Percentiles rank a stretch among this genome's conserved stretches.
Evolutionary conservation across 64 coral and sea anemone species (phyloP).

Genomic region (Montipora foliosa): DNA sequence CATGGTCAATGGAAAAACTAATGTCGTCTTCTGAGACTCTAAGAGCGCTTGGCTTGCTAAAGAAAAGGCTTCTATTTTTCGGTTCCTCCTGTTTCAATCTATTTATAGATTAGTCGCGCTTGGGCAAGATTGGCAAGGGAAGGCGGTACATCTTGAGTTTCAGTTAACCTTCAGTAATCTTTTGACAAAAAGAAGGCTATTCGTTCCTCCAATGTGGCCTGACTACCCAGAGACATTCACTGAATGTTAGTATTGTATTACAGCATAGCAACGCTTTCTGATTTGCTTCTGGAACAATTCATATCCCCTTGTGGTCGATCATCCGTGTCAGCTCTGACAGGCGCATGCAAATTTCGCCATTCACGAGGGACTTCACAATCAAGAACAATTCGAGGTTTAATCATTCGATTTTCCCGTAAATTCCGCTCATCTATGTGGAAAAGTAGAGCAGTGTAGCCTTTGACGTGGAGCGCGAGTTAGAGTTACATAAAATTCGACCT

Average conservation of each 20-base stretch:
- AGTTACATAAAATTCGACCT: neutral
- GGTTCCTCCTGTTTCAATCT: neutral
- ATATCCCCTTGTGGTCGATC: neutral
- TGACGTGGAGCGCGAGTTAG: neutral
- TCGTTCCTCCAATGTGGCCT: no score
- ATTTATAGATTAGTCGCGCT: neutral
- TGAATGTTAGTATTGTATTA: neutral
- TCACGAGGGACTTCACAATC: neutral
- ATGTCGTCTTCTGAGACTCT: no score
- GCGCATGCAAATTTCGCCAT: slow-evolving; percentile 31
- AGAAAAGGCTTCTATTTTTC: neutral
- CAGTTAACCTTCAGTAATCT: neutral
- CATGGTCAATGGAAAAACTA: no score
- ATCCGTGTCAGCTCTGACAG: slow-evolving; percentile 10
- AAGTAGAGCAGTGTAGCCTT: neutral
- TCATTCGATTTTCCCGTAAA: neutral
- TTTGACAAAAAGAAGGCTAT: no score
- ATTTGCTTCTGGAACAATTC: slow-evolving; percentile 2
- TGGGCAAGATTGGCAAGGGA: neutral
- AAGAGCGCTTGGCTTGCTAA: neutral
- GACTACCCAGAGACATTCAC: no score
- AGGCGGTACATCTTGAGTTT: neutral
- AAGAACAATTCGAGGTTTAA: neutral
- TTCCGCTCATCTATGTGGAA: neutral
- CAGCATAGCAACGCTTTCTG: neutral